A percentile compares a stretch with the other conserved stretches of the same genome.
Evolutionary conservation across 2,797 vertebrate species (phyloP).

Genomic region (Spinus olivaceus): DNA sequence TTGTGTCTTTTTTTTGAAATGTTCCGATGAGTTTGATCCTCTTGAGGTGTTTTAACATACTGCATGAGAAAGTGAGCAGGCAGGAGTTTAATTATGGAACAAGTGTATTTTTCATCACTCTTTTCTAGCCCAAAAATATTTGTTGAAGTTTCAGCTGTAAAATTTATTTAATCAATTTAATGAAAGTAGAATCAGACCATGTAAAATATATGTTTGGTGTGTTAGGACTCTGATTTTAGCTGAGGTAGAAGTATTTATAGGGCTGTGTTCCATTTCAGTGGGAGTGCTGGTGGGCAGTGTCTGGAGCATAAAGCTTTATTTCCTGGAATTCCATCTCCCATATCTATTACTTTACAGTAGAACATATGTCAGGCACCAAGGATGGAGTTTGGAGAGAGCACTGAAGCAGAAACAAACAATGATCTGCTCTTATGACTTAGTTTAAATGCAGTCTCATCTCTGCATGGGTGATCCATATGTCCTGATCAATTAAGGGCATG

Average conservation of each 20-base stretch:
- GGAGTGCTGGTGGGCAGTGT: neutral
- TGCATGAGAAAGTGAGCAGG: neutral
- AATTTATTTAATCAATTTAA: neutral
- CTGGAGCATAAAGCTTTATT: neutral
- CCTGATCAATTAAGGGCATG: slow-evolving; percentile 6
- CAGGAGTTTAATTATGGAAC: neutral
- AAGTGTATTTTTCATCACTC: neutral
- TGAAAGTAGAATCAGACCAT: neutral
- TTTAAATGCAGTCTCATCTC: neutral
- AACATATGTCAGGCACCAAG: neutral
- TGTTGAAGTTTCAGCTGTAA: neutral
- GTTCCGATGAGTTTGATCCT: neutral
- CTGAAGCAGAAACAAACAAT: neutral
- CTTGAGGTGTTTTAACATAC: neutral
- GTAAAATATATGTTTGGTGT: neutral
- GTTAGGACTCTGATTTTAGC: neutral
- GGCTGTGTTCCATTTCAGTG: neutral
- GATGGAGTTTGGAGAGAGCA: neutral
- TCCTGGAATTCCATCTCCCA: neutral
- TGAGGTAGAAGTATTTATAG: neutral
- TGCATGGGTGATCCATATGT: neutral
- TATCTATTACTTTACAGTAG: neutral
- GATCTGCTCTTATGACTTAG: neutral
- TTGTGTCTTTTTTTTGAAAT: neutral
- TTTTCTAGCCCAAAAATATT: neutral